Base-by-base conservation (phyloP, 1,140 invertebrate species). In the Camponotus floridanus region DNA sequence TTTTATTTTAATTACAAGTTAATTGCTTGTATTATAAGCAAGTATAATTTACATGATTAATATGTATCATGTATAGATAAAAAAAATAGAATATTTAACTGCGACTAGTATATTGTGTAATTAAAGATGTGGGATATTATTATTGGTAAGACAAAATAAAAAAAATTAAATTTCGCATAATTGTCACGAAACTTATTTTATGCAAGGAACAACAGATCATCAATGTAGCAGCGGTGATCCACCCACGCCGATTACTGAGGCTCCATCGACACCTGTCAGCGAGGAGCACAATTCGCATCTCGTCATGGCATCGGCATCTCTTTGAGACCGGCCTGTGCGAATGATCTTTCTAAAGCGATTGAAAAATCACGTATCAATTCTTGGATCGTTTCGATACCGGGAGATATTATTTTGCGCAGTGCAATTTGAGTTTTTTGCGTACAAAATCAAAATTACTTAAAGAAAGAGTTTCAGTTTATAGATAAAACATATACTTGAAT, bases 201-300 rank as follows among this genome's bases (percentile, higher is more conserved):
- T 42, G 21, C 57, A 55, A 95, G 94, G 91, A 61, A 94, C 90
- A 7, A 93, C 91, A 2, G 95, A 95, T 70, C 92, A 94, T 9
- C 94, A 92, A 31, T 90, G 91, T 8, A 94, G 93, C 70, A 94
- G 92, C 64, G 93, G 91, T 39, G 95, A 93, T 91, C 92, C 92
- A 42, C 92, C 94, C 48, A 95, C 94, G 3, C 95, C 95, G 3
- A 95, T 94, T 36, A 95, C 95, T 26, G 95, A 95, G 84, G 91
- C 91, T 39, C 93, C 94, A 9, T 95, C 94, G 6, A 95, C 93
- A 1, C 93, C 93, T 11, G 91, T 94, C n/a, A 95, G 92, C 79
- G 94, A 95, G 42, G 92, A 92, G 42, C 87, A 85, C 11, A 92
- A 92, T 45, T 89, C 91, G 39, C 92, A 92, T 51, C 68, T 94